These are phyloP conservation scores for Oncorhynchus masou DNA, from an alignment of 2,113 vertebrate species.

Conservation along the genomic window DNA sequence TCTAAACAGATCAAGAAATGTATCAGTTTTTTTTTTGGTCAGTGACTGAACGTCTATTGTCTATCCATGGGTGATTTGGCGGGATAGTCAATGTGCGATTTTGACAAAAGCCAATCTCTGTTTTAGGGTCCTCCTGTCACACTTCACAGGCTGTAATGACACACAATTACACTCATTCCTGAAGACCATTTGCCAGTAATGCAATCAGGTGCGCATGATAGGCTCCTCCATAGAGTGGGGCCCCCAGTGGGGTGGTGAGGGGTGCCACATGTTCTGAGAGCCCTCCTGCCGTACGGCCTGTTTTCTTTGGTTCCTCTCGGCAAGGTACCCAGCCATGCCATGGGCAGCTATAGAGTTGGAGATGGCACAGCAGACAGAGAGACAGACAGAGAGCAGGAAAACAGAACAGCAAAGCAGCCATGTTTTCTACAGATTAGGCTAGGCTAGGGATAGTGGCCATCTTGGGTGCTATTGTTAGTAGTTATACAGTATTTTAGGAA, in stretches of 20 bases:
- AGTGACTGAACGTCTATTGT: background rate
- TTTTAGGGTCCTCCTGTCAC: slow-evolving; percentile 54
- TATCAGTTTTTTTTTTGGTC: background rate
- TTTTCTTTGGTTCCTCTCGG: slow-evolving; percentile 44
- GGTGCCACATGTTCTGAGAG: slow-evolving; percentile 50
- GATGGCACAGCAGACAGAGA: background rate
- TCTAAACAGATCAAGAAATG: too few relatives aligned
- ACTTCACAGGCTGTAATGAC: too few relatives aligned
- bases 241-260: slow-evolving; percentile 22
- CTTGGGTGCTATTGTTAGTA: background rate
- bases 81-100: background rate
- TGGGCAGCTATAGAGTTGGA: too few relatives aligned
- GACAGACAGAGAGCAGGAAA: background rate
- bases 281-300: slow-evolving; percentile 50
- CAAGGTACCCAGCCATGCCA: slow-evolving; percentile 43
- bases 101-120: slow-evolving; percentile 33
- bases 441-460: background rate
- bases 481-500: background rate
- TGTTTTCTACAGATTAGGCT: slow-evolving; percentile 7
- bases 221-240: slow-evolving; percentile 41
- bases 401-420: slow-evolving; percentile 16
- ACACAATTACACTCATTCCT: slow-evolving; percentile 37
- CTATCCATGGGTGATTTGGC: background rate
- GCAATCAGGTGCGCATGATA: slow-evolving; percentile 68
- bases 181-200: slow-evolving; percentile 63